A percentile compares a stretch with the other conserved stretches of the same genome.
Evolutionary conservation across 2,888 invertebrate species (phyloP).

Genomic region (Bembecia ichneumoniformis): DNA sequence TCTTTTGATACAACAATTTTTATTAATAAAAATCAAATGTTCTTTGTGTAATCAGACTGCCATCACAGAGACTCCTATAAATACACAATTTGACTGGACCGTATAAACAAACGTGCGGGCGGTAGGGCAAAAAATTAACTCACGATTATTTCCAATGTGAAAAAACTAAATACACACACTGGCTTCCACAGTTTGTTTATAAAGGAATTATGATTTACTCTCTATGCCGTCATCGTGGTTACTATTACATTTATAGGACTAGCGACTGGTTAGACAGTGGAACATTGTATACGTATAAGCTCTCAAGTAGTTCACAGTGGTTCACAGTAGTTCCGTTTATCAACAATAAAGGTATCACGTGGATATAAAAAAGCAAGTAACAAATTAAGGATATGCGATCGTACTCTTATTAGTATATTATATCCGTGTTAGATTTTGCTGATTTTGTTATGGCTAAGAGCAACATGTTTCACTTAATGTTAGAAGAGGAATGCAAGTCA

Average conservation of each 20-base stretch:
- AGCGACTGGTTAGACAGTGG: no score
- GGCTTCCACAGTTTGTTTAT: constrained; percentile 3
- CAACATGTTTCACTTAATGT: no score
- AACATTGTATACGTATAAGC: no score
- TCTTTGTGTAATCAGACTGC: constrained; percentile 9
- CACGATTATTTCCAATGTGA: constrained; percentile 2
- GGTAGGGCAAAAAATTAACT: constrained; percentile 7
- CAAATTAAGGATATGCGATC: no score
- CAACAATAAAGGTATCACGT: no score
- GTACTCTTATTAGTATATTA: no score
- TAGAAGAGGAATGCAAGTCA: no score
- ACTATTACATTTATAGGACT: not conserved
- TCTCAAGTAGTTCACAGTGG: no score
- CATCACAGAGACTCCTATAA: constrained; percentile 12
- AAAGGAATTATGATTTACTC: constrained; percentile 20
- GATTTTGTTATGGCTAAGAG: no score
- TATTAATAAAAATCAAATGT: constrained; percentile 4
- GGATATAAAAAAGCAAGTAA: no score
- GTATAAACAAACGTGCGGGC: constrained; percentile 13
- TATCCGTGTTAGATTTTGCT: no score
- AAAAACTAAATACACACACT: not conserved
- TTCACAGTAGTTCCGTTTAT: no score
- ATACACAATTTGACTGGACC: constrained; percentile 11
- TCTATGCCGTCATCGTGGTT: constrained; percentile 13
- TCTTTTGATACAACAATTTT: not conserved